Evolutionary conservation across 1,140 invertebrate species (phyloP), one percentile per base, ranked within the genome.

Genomic region (Pristionchus pacificus): DNA sequence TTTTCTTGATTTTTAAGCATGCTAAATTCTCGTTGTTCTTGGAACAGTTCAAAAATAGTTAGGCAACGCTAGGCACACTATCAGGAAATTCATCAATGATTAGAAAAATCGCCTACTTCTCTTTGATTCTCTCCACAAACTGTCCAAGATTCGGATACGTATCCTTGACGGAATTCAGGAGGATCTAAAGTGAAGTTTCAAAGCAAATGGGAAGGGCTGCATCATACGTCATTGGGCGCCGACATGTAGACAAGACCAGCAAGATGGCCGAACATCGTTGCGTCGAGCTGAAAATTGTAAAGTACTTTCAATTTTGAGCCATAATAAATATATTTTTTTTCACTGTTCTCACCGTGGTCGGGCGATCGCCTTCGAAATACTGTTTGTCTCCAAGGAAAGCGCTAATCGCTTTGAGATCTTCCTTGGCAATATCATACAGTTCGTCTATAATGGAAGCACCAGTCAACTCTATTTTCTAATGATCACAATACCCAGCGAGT

Each of bases 321-420:
- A n/a, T n/a, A 32, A 25, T 24, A 19, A 28, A 19, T 13, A 60
- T 70, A 28, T 14, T 1, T 25, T 2, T 14, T 15, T 31, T n/a
- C 30, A 25, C n/a, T 24, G 25, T 63, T 68, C 87, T 89, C 86
- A 92, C 90, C 78, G 88, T 89, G 74, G 90, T 91, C 19, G 92
- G 92, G 80, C 92, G 90, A 80, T 94, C 91, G 25, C 93, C 93
- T 82, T 95, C 95, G 89, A 95, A 94, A 88, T 92, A 96, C 6
- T 90, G 89, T 85, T 93, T 94, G 81, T 93, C 92, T 60, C 90
- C 91, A 58, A 96, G 87, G 84, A 49, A 19, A 10, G 38, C 19
- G 19, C 6, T 10, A 6, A 49, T 6, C 38, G 38, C 38, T 10
- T 49, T 19, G 38, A 49, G 19, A 49, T 49, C 38, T 19, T 49